Percentiles rank a stretch among this genome's conserved stretches.
These are phyloP conservation scores for Spinus pinus DNA, from an alignment of 2,797 vertebrate species.

Conservation along the genomic window DNA sequence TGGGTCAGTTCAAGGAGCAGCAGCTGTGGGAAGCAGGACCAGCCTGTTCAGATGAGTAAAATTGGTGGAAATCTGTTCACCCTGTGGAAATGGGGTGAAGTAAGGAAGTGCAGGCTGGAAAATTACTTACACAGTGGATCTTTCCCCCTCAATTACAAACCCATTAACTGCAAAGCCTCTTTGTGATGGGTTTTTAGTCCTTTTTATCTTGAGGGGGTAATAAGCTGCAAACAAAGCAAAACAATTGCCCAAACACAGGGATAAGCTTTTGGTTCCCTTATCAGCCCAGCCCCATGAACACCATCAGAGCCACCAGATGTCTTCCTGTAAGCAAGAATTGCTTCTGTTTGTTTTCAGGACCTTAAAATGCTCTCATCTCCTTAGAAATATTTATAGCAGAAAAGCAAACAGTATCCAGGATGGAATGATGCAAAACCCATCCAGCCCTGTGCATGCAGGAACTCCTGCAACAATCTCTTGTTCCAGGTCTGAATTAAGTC, in stretches of 20 bases:
- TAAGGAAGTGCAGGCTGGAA: neutral
- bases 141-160: neutral
- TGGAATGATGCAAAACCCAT: constrained; percentile 19
- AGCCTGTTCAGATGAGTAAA: neutral
- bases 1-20: neutral
- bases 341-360: constrained; percentile 17
- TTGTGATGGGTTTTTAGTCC: neutral
- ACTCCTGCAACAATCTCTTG: neutral
- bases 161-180: neutral
- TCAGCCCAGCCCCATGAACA: neutral
- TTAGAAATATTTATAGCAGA: constrained; percentile 42
- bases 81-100: neutral
- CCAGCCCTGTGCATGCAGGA: constrained; percentile 1
- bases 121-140: neutral
- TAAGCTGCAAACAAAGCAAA: constrained; percentile 39
- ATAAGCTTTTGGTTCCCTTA: constrained; percentile 47
- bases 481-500: constrained; percentile 1
- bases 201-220: constrained; percentile 32
- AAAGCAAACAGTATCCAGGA: constrained; percentile 60
- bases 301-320: constrained; percentile 32
- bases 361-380: constrained; percentile 60
- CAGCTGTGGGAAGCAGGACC: neutral
- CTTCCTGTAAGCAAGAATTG: constrained; percentile 46
- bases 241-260: neutral
- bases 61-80: neutral